Evolutionary conservation across 1,140 invertebrate genomes (phyloP), one percentile per base, ranked within the genome.

Genomic region (Bombus superbus): DNA sequence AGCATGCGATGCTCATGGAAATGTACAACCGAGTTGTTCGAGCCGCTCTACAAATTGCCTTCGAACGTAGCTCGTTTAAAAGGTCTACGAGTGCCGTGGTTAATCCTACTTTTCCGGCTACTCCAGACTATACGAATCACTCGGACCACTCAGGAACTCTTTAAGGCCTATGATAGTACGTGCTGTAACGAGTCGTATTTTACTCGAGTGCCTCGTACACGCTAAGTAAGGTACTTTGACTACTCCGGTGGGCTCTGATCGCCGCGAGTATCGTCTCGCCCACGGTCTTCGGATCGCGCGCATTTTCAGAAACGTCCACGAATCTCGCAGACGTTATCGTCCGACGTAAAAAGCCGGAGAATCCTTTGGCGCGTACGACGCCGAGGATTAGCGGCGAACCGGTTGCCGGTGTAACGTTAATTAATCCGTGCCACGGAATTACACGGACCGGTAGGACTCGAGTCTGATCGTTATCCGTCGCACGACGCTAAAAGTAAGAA

Each of bases 351-450:
- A 53, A 22, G 22, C 18, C 18, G 47, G 5, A 53, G 47, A 22
- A 8, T 22, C 47, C 18, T 22, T 53, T 22, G 47, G 47, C 47
- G 53, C 38, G 68, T 76, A 83, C 22, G 74, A 71, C 64, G 59
- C 28, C 44, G 40, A 38, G 72, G 6, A 66, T 15, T n/a, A 73
- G 10, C 53, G 71, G 25, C 62, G 75, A 87, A 85, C 86, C 86
- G 80, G 85, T 86, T 59, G 66, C 25, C 68, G 68, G 40, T 75
- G 71, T 82, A 89, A 89, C 88, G 88, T 91, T 91, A 93, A 93
- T 93, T 93, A 92, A 92, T 91, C 88, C 85, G 68, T 81, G 85
- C 72, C n/a, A 71, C 40, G 53, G 86, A 90, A 92, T 87, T 88
- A 82, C 86, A 32, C 86, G 81, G 85, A 77, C 84, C 81, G 42